Evolutionary conservation across 2,797 vertebrate species (phyloP).

Genomic region (Trematomus bernacchii): DNA sequence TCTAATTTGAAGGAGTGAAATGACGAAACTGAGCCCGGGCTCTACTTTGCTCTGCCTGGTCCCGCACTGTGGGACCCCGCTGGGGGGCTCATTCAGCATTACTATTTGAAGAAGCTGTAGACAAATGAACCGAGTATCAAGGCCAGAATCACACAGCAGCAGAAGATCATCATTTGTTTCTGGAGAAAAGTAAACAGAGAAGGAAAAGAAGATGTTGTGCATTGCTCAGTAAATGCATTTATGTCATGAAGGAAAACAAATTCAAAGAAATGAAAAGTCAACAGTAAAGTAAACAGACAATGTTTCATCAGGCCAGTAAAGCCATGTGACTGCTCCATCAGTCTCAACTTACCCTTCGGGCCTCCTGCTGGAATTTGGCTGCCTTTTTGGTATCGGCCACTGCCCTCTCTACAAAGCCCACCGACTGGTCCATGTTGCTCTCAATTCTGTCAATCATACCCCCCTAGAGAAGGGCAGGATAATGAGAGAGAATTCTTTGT

Average conservation of each 20-base stretch:
- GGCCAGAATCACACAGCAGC: constrained; percentile 91
- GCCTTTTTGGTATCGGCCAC: constrained; percentile 97
- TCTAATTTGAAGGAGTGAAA: constrained; percentile 16
- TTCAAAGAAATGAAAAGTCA: neutral
- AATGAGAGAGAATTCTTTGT: neutral
- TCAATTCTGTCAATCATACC: constrained; percentile 97
- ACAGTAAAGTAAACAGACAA: neutral
- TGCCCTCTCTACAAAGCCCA: constrained; percentile 94
- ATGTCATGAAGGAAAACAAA: neutral
- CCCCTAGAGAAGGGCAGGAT: constrained; percentile 80
- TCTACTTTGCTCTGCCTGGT: constrained; percentile 2
- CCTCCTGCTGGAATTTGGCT: constrained; percentile 95
- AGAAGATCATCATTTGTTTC: constrained; percentile 99
- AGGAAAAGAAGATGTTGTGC: neutral
- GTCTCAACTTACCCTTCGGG: constrained; percentile 90
- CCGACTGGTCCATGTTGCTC: constrained; percentile 98
- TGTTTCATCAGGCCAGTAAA: neutral
- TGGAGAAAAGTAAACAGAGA: constrained; percentile 70
- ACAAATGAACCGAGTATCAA: constrained; percentile 90
- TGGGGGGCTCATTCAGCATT: neutral
- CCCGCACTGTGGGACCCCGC: constrained; percentile 14
- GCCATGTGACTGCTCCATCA: neutral
- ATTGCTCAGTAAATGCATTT: neutral
- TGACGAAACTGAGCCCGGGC: constrained; percentile 17
- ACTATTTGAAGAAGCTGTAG: constrained; percentile 92